Evolutionary conservation across 2,113 vertebrate species (phyloP).

Genomic region (Myrmophylax atrothorax): DNA sequence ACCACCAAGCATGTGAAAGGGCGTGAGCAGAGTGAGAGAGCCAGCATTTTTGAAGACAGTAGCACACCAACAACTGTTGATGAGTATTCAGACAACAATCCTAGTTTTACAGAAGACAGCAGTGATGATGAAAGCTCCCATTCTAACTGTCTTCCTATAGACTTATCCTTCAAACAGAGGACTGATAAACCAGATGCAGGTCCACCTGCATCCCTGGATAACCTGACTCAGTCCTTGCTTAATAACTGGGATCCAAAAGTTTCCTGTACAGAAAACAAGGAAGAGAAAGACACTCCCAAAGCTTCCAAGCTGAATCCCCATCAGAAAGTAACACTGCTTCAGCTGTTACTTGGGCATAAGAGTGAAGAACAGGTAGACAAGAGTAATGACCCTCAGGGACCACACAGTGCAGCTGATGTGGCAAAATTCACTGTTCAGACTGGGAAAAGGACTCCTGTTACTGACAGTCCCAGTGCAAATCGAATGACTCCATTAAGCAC

Average conservation of each 20-base stretch:
- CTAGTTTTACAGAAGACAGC: constrained; percentile 91
- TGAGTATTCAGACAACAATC: constrained; percentile 90
- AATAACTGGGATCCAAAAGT: constrained; percentile 93
- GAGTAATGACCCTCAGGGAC: constrained; percentile 77
- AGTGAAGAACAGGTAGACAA: constrained; percentile 84
- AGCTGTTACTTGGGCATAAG: constrained; percentile 92
- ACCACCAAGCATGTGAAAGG: constrained; percentile 83
- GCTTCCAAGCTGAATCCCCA: constrained; percentile 86
- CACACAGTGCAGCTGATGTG: constrained; percentile 76
- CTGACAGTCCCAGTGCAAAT: constrained; percentile 74
- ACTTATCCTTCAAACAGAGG: constrained; percentile 90
- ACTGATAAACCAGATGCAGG: constrained; percentile 73
- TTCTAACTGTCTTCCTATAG: constrained; percentile 95
- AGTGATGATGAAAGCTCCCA: constrained; percentile 95
- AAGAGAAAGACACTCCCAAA: constrained; percentile 82
- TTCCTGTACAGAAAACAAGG: constrained; percentile 75
- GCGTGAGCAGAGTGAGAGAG: constrained; percentile 82
- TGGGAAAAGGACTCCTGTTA: constrained; percentile 78
- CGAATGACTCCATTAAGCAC: constrained; percentile 80
- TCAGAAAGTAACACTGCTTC: constrained; percentile 94
- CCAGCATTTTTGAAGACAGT: constrained; percentile 79
- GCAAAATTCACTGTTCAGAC: constrained; percentile 78
- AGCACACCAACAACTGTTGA: constrained; percentile 90
- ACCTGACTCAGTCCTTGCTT: constrained; percentile 90
- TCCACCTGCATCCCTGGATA: constrained; percentile 85